Base-by-base conservation (phyloP, 2,797 vertebrate genomes). In the Lepilemur septentrionalis region DNA sequence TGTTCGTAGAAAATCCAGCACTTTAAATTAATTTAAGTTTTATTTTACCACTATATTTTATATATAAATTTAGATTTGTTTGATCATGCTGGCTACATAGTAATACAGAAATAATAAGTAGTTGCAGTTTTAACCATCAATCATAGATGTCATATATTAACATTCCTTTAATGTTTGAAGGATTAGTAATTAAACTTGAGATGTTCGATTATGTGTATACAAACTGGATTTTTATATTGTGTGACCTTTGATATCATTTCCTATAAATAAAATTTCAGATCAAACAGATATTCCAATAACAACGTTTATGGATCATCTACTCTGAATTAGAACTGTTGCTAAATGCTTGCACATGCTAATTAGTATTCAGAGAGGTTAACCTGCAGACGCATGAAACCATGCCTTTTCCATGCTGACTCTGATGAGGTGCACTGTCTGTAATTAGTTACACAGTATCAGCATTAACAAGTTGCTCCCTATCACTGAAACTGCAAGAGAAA, bases 181-280 rank as follows among this genome's bases (percentile, higher is more conserved):
- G 12, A 63, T 70, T 67, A 88, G 2, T 48, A 84, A 92, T 92
- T 97, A 93, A 93, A 65, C 9, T 63, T 41, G 30, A 93, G 46
- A 72, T 52, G 59, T 87, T 93, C 83, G 82, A 90, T 75, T 63
- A 91, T 28, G 10, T 78, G 9, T 89, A 91, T 81, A 73, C 13
- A 81, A 67, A 91, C 13, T 78, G 1, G 2, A 93, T 89, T 92
- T 76, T 32, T 70, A 81, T 93, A 84, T 18, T 87, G 22, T 59
- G 67, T 83, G 70, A 94, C 23, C 22, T 84, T 57, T 92, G 75
- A 52, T 85, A 95, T 85, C 2, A 92, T 87, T 90, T 30, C 20
- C 17, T 88, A 76, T 63, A 83, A 94, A 73, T 92, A 93, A 91
- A 91, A 63, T 81, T 95, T 96, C 38, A 73, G 41, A 83, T 80